Base-by-base conservation (phyloP, 2,888 invertebrate species). In the Onchidella celtica region DNA sequence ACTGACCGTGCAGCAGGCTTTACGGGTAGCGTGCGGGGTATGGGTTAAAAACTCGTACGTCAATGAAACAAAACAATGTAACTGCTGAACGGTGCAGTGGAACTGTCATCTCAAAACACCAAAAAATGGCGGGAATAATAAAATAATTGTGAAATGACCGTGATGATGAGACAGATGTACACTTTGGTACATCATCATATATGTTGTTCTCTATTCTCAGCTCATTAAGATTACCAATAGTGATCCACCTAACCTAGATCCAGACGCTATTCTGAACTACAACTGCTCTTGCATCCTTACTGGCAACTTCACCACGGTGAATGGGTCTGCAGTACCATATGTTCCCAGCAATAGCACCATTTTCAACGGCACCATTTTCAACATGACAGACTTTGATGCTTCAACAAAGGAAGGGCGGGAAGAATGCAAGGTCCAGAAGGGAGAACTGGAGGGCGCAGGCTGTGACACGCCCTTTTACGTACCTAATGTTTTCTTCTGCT, bases 401-500 rank as follows among this genome's bases (percentile, higher is more conserved):
- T 57, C 21, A n/a, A 74, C 40, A 21, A 55, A 79, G 47, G 66
- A 70, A 0, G 38, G 27, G 17, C 59, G 79, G 1, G 36, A 68
- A 59, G 82, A 86, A n/a, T 91, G 91, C 69, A 61, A 80, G 2
- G 47, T 77, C 6, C 55, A 84, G 11, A 86, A 87, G 0, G 90
- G 90, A 3, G 77, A 65, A 4, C 55, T 89, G 40, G 36, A 84
- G 14, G 90, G 98, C 97, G 94, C 70, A 3, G 87, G 86, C 6
- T 91, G 91, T 79, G 77, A 83, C 14, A 82, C 82, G 3, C 83
- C 81, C 0, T 74, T 84, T n/a, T 89, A 89, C 63, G 85, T 86
- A 3, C 86, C 89, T 0, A 89, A 99, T 94, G 97, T 99, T 85
- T 98, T 97, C 94, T 95, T 99, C 85, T 97, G 99, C 97, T 98